Evolutionary conservation across 2,113 vertebrate species (phyloP), one percentile per base, ranked within the genome.

Genomic region (Benitochromis conjunctus): DNA sequence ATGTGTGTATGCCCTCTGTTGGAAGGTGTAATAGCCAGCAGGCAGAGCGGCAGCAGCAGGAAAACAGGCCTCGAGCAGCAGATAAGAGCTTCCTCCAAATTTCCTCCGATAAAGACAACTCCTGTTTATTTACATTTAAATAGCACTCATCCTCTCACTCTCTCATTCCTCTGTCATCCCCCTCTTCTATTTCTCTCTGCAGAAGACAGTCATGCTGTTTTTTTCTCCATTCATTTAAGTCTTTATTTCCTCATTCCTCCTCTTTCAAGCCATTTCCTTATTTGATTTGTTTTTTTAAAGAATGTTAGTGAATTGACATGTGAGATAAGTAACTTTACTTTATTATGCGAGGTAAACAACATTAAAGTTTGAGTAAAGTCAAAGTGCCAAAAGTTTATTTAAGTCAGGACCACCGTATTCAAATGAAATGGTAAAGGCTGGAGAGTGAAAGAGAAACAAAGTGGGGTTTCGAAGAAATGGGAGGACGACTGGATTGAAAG

Each of bases 61-160:
- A 26, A 85, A 90, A 86, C 79, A 85, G 79, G 66, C 89, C 90
- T 85, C 81, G 10, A 71, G 89, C 83, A 5, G 80, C 69, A 83
- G 91, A 93, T 92, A 92, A 92, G 46, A 88, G 89, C 89, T 91
- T 91, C 81, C 78, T 86, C 81, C 78, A 89, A 91, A 85, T 91
- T 87, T 80, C 46, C 85, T 34, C 48, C 3, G 79, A 85, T 91
- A 89, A 91, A 86, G 38, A 90, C 69, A 82, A 91, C 69, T 92
- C 83, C 84, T 89, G 86, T 92, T 92, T 92, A 93, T 93, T 92
- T 92, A 85, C 91, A 94, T 94, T 94, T 91, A 90, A 92, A 94
- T 91, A 84, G 85, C 76, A 56, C 83, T 79, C 19, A 31, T 79
- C 29, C 31, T 79, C 76, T 38, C 62, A 64, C 60, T 66, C 31